Percentiles rank a stretch among this genome's conserved stretches.
Conservation (phyloP, 2,113 vertebrate species). For the Indicator maculatus region DNA sequence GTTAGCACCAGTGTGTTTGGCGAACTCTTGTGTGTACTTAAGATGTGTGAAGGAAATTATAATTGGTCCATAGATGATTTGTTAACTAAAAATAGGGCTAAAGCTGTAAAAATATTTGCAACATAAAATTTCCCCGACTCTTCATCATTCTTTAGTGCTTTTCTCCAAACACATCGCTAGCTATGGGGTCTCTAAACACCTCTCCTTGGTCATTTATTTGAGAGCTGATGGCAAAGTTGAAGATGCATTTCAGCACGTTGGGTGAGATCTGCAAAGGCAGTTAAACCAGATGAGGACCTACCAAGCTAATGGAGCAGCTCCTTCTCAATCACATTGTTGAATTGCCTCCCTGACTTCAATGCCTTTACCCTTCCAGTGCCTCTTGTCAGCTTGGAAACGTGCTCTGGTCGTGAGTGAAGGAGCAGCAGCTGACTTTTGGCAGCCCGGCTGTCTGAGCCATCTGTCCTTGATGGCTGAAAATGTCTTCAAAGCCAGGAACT, state of each 20-base stretch:
- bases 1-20: conserved; percentile 61
- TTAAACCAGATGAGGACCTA: background rate
- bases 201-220: conserved; percentile 31
- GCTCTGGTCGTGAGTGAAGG: background rate
- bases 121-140: conserved; percentile 60
- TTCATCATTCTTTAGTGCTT: conserved; percentile 59
- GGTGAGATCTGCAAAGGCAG: background rate
- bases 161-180: conserved; percentile 10
- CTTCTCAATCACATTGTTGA: background rate
- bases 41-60: conserved; percentile 70
- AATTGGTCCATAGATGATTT: conserved; percentile 70
- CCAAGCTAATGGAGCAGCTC: background rate
- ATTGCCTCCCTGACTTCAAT: background rate
- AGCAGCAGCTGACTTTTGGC: background rate
- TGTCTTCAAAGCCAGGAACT: background rate
- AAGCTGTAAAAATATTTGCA: conserved; percentile 71
- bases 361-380: background rate
- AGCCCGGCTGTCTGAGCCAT: background rate
- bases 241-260: conserved; percentile 45
- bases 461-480: background rate
- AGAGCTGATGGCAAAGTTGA: conserved; percentile 32
- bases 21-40: conserved; percentile 55
- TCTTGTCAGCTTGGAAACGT: background rate
- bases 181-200: conserved; percentile 45
- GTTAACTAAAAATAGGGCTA: conserved; percentile 68